These are phyloP conservation scores for Pachyrhynchus sulphureomaculatus DNA, from an alignment of 1,140 invertebrate genomes.

Conservation along the genomic window DNA sequence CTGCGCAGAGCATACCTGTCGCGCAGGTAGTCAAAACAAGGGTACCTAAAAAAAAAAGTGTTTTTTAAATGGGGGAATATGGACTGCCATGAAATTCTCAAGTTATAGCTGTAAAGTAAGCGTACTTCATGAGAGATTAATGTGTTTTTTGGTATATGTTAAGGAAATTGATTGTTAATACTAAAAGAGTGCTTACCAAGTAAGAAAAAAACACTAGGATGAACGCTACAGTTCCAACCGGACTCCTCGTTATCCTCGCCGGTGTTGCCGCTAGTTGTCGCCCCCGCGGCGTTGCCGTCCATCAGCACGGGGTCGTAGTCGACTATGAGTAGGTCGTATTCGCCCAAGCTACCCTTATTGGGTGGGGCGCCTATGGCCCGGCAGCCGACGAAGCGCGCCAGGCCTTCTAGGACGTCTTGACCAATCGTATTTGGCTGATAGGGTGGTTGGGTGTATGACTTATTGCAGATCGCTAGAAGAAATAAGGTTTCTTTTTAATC, in stretches of 20 bases:
- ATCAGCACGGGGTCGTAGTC: slow-evolving; percentile 42
- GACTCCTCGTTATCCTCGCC: slow-evolving; percentile 52
- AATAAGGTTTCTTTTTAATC: too few relatives aligned
- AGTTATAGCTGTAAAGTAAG: too few relatives aligned
- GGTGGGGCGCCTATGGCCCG: slow-evolving; percentile 16
- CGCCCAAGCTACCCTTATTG: slow-evolving; percentile 31
- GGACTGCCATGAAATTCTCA: too few relatives aligned
- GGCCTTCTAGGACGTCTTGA: not conserved
- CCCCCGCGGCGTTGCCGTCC: slow-evolving; percentile 35
- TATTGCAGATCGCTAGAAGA: too few relatives aligned
- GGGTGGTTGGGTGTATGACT: too few relatives aligned
- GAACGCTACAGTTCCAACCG: slow-evolving; percentile 50
- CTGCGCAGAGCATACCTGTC: slow-evolving; percentile 75
- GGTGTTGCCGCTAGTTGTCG: slow-evolving; percentile 35
- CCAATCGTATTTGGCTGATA: not conserved
- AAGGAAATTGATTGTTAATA: too few relatives aligned
- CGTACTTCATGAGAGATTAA: too few relatives aligned
- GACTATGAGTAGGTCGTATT: slow-evolving; percentile 50
- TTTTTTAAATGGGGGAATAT: too few relatives aligned
- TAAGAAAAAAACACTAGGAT: slow-evolving; percentile 47
- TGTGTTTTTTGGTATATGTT: too few relatives aligned
- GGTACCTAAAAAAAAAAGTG: slow-evolving; percentile 50
- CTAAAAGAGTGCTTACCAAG: too few relatives aligned
- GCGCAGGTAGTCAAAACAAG: slow-evolving; percentile 61
- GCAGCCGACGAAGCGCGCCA: slow-evolving; percentile 27